Evolutionary conservation across 2,888 invertebrate genomes (phyloP), one percentile per base, ranked within the genome.

Genomic region (Agrilus cyanescens): DNA sequence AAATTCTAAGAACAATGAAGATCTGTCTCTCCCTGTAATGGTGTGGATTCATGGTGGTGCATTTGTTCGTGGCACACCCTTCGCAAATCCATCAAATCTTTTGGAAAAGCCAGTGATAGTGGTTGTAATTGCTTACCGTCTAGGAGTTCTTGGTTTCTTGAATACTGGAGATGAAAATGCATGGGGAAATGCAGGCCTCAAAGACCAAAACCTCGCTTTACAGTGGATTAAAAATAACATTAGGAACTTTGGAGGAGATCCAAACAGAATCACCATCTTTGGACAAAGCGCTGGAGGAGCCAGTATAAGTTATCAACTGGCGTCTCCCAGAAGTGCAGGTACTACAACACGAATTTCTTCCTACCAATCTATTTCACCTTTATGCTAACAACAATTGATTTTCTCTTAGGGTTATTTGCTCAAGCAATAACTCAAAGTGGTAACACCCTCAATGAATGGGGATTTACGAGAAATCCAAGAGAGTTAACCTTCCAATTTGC

Each of bases 21-120:
- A 25, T 4, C 4, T 25, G 2, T 25, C 37, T 5, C 38, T 54
- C n/a, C 54, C 57, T 12, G 57, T 57, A 4, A 46, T 57, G 41
- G 47, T 57, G 10, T 49, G 49, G 38, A 52, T 57, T 7, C 53
- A 55, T 40, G 54, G 53, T 8, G 57, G 57, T 20, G 45, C 45
- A 12, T 56, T 53, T 32, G 40, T 48, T 8, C 48, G 48, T 39
- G 53, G 53, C 6, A 25, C 25, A 10, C 25, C 25, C 4, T 25
- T 10, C 4, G 25, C 25, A 2, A 25, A 25, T 25, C 25, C 25
- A 8, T 25, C 25, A 25, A 52, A 46, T 43, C 44, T 57, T 6
- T 50, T 58, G 36, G 50, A 56, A 32, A 38, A 53, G 33, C 38
- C 44, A 7, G 44, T 58, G 4, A 38, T 56, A 3, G 34, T 57